Evolutionary conservation across 2,888 invertebrate species (phyloP), one percentile per base, ranked within the genome.

Genomic region (Dicyrtoma fusca): DNA sequence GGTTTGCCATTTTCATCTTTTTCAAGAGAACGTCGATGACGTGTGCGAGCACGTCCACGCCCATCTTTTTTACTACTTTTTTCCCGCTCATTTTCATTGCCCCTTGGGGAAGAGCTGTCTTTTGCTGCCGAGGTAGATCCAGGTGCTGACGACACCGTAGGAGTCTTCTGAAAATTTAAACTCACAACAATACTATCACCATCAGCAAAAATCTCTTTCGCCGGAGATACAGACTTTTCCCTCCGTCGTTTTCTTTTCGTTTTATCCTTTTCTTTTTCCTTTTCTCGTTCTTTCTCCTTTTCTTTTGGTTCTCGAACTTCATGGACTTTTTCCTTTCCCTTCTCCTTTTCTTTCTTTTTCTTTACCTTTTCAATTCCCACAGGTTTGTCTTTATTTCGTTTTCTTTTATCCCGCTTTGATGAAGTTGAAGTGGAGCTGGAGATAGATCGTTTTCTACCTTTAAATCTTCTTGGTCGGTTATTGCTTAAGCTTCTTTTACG

Each of bases 111-210:
- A 11, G 11, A 2, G n/a, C n/a, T 25, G 17, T 53, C 68, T 19
- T 63, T 63, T 19, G 47, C 70, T 19, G 68, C 62, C 17, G 73
- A 69, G 53, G 44, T 74, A 42, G 3, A 8, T 5, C 25, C 71
- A 13, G 66, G 64, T 17, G 59, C 69, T 19, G 75, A 63, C 11
- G 66, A 34, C 0, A 72, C 51, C 13, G 51, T 26, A 25, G 23
- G 19, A 34, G n/a, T 49, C n/a, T 92, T 92, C 83, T 91, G 91
- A 84, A 95, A 95, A 84, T 93, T 94, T 19, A 95, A 93, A 84
- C 94, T 94, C 13, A 95, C 94, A 76, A 95, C 87, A 81, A 95
- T 95, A 83, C 94, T 95, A 84, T 95, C 93, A 2, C 95, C 95
- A 13, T 94, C 94, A 0, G 95, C 93, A 83, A 94, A 95, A 2